Conservation (phyloP, 2,888 invertebrate species). For the Alentia gelatinosa region DNA sequence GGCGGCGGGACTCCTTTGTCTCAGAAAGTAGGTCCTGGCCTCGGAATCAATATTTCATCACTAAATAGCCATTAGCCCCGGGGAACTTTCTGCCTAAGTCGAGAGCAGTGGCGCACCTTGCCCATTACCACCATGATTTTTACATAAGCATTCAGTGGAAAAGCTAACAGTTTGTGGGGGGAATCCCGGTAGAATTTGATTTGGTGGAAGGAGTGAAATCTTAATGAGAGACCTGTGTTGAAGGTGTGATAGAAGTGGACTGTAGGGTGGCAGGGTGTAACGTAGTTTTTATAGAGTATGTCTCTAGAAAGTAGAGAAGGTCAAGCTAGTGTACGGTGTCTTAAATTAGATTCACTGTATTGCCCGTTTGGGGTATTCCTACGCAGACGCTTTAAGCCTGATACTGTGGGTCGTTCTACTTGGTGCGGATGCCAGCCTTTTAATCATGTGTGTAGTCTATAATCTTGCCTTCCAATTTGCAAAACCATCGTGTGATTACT, state of each 20-base stretch:
- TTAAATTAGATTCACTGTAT: too few relatives aligned
- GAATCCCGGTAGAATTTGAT: slow-evolving; percentile 1
- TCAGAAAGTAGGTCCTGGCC: slow-evolving; percentile 48
- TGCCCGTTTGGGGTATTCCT: too few relatives aligned
- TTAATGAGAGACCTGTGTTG: background rate
- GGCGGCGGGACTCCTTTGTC: slow-evolving; percentile 36
- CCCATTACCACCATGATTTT: slow-evolving; percentile 17
- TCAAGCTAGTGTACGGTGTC: too few relatives aligned
- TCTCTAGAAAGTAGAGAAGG: too few relatives aligned
- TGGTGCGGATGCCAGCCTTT: too few relatives aligned
- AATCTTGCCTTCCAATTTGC: too few relatives aligned
- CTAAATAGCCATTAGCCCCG: slow-evolving; percentile 48
- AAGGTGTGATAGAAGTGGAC: background rate
- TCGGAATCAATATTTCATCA: slow-evolving; percentile 41
- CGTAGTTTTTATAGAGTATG: too few relatives aligned
- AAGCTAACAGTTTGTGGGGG: background rate
- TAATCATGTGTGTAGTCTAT: too few relatives aligned
- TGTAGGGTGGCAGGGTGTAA: too few relatives aligned
- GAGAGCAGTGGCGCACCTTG: background rate
- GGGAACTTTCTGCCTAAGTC: background rate
- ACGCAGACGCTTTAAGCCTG: too few relatives aligned
- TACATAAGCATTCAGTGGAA: slow-evolving; percentile 11
- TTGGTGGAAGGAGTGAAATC: background rate
- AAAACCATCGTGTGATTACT: too few relatives aligned
- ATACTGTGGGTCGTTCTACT: too few relatives aligned